Evolutionary conservation across 1,140 invertebrate genomes (phyloP).

Genomic region (Drosophila pallidifrons): DNA sequence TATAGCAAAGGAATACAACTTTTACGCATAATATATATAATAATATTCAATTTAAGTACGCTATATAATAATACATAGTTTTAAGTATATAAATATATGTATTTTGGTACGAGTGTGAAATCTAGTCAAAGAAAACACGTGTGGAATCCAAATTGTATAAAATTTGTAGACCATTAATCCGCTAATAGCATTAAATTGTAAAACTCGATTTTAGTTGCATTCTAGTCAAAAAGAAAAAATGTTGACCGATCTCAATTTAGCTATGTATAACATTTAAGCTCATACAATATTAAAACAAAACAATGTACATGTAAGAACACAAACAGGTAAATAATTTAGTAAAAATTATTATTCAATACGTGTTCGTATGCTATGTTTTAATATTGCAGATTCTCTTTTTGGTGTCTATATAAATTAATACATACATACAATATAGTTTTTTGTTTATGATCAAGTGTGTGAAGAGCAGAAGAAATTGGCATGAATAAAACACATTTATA

Average conservation of each 20-base stretch:
- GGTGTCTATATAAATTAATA: constrained; percentile 78
- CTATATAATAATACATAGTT: constrained; percentile 12
- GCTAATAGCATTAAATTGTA: constrained; percentile 27
- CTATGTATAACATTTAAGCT: constrained; percentile 29
- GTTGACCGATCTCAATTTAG: not conserved
- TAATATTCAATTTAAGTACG: constrained; percentile 11
- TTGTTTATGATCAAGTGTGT: constrained; percentile 20
- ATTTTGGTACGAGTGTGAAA: constrained; percentile 72
- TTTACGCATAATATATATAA: constrained; percentile 21
- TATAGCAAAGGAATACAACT: constrained; percentile 22
- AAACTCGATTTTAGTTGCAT: constrained; percentile 22
- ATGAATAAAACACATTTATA: constrained; percentile 67
- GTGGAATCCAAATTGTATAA: constrained; percentile 44
- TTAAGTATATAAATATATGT: constrained; percentile 44
- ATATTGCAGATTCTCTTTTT: constrained; percentile 66
- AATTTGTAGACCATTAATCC: constrained; percentile 15
- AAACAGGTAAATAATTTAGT: constrained; percentile 61
- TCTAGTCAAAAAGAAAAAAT: constrained; percentile 39
- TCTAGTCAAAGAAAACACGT: constrained; percentile 68
- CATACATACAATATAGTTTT: constrained; percentile 23
- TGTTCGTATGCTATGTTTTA: constrained; percentile 43
- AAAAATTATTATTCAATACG: constrained; percentile 60
- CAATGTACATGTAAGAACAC: constrained; percentile 17
- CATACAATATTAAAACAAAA: constrained; percentile 4
- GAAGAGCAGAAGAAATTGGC: constrained; percentile 35